Percentiles rank a stretch among this genome's conserved stretches.
phyloP scores from a whole-genome alignment of 2,888 invertebrate genomes.

The Tinea trinotella region DNA sequence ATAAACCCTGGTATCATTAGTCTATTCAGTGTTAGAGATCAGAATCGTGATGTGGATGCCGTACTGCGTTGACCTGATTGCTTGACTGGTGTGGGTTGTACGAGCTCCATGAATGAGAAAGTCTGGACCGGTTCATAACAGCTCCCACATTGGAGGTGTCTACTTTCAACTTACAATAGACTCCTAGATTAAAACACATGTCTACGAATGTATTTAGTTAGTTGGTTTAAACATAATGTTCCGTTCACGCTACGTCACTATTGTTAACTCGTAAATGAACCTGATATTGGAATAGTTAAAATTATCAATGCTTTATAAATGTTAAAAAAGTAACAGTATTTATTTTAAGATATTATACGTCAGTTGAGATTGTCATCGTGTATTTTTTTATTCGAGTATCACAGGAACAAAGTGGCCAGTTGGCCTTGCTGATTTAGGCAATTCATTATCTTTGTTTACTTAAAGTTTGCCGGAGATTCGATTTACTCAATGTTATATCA shows the following conservation, averaged over 20 bases:
- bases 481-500: not conserved
- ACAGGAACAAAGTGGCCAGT: not conserved
- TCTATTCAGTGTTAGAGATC: not conserved
- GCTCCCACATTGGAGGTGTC: conserved; percentile 38
- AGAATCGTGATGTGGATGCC: conserved; percentile 6
- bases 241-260: too few relatives aligned
- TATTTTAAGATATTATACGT: not conserved
- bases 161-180: conserved; percentile 67
- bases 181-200: not conserved
- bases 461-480: not conserved
- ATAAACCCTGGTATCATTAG: too few relatives aligned
- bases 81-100: conserved; percentile 38
- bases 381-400: not conserved
- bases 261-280: too few relatives aligned
- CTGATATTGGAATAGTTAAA: too few relatives aligned
- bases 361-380: not conserved
- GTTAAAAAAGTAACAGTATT: not conserved
- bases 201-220: not conserved
- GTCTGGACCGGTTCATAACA: conserved; percentile 54
- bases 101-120: conserved; percentile 57
- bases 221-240: not conserved
- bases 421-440: conserved; percentile 1
- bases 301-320: too few relatives aligned
- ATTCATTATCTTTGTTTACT: conserved; percentile 8
- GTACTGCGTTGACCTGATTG: conserved; percentile 18